Evolutionary conservation across 2,888 invertebrate species (phyloP).

Genomic region (Clitarchus hookeri): DNA sequence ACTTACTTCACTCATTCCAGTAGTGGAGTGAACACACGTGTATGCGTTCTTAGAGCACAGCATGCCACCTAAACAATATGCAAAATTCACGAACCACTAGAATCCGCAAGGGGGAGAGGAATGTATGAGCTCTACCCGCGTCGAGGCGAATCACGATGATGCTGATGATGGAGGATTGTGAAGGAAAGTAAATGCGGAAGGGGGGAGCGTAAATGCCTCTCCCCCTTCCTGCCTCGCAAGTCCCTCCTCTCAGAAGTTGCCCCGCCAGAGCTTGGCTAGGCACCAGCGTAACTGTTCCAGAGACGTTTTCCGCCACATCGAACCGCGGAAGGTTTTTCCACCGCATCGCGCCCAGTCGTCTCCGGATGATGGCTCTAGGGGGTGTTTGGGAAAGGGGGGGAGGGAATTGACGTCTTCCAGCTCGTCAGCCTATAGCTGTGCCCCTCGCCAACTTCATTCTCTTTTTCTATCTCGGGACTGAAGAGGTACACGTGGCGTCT

Average conservation of each 20-base stretch:
- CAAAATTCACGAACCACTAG: too few relatives aligned
- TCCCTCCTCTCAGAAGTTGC: too few relatives aligned
- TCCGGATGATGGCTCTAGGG: neutral
- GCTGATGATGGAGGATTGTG: neutral
- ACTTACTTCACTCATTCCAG: too few relatives aligned
- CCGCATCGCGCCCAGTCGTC: neutral
- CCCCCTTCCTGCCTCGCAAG: too few relatives aligned
- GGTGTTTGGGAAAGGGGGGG: neutral
- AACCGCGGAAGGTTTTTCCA: neutral
- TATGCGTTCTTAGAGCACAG: too few relatives aligned
- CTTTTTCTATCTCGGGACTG: neutral
- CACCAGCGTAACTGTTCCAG: neutral
- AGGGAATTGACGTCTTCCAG: neutral
- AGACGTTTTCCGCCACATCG: neutral
- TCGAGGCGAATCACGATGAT: neutral
- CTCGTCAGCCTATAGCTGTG: neutral
- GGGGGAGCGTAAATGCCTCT: neutral
- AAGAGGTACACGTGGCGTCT: neutral
- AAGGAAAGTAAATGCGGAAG: neutral
- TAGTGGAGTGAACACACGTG: too few relatives aligned
- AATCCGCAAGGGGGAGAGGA: neutral
- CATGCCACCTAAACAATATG: too few relatives aligned
- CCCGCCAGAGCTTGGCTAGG: neutral
- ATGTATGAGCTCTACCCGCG: neutral
- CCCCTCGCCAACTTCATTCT: neutral